Base-by-base conservation (phyloP, 2,113 vertebrate genomes). In the Sturnus vulgaris region DNA sequence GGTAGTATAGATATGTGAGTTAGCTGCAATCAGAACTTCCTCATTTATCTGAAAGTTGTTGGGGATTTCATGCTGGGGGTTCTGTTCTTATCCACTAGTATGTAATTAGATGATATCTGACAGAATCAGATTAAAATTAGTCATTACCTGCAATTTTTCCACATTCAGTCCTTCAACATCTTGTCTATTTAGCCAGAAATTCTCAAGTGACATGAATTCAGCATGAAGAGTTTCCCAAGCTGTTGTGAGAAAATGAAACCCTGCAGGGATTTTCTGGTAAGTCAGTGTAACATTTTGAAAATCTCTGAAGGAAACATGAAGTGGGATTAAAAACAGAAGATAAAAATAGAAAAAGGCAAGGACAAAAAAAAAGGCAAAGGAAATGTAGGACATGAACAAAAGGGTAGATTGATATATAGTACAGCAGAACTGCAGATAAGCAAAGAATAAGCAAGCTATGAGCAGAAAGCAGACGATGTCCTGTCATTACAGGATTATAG, bases 221-320 rank as follows among this genome's bases (percentile, higher is more conserved):
- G 30, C 47, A 81, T 68, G 65, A 95, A 86, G 33, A 53, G 16
- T 78, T 88, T 93, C 59, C 78, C 40, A 79, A 71, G 77, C 44
- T 77, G 52, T 22, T 90, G 75, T 49, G 59, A 87, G 77, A 86
- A 93, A 95, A 66, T 66, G 4, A 94, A 96, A 95, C 83, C 61
- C 87, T 85, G 31, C 21, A 91, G 90, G 93, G 91, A 91, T 84
- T 93, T 90, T 86, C 47, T 81, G 30, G 35, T 83, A 94, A 93
- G 0, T 75, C 71, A 90, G 33, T 83, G 79, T 75, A 84, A 86
- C 31, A 42, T 91, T 91, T 81, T 78, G 25, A 87, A 92, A 94
- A 81, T 61, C 79, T 88, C 72, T 4, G 12, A 93, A 78, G 89
- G 25, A 88, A 96, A 82, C 27, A 73, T 2, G 6, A 72, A 94